These are phyloP conservation scores for Trichonephila clavipes DNA, from an alignment of 1,140 invertebrate genomes.

Conservation along the genomic window DNA sequence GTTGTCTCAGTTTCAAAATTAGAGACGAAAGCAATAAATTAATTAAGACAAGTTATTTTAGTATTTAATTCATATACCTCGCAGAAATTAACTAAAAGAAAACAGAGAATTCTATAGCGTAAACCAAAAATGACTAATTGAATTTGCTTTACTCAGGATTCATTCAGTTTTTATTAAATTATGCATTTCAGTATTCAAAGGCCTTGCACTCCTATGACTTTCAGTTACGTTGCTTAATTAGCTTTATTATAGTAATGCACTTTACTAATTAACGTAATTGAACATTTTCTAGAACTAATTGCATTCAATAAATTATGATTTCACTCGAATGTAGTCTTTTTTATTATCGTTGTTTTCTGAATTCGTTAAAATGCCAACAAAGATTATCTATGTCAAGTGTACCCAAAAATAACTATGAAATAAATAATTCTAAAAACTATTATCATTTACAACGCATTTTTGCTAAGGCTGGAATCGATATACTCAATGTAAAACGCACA, in stretches of 20 bases:
- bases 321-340: background rate
- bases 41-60: too few species aligned
- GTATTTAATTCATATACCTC: too few species aligned
- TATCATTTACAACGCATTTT: too few species aligned
- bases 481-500: too few species aligned
- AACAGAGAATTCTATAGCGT: background rate
- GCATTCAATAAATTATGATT: background rate
- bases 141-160: background rate
- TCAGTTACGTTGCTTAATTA: background rate
- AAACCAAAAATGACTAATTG: background rate
- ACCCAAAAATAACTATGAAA: background rate
- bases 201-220: background rate
- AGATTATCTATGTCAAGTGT: background rate
- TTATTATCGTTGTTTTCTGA: background rate
- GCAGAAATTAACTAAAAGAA: background rate
- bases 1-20: too few species aligned
- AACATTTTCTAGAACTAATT: background rate
- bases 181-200: background rate
- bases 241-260: background rate
- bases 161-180: background rate
- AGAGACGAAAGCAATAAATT: too few species aligned
- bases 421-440: background rate
- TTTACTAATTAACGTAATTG: background rate
- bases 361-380: background rate
- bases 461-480: too few species aligned